Evolutionary conservation across 2,113 vertebrate species (phyloP).

Genomic region (Henicopernis longicauda): DNA sequence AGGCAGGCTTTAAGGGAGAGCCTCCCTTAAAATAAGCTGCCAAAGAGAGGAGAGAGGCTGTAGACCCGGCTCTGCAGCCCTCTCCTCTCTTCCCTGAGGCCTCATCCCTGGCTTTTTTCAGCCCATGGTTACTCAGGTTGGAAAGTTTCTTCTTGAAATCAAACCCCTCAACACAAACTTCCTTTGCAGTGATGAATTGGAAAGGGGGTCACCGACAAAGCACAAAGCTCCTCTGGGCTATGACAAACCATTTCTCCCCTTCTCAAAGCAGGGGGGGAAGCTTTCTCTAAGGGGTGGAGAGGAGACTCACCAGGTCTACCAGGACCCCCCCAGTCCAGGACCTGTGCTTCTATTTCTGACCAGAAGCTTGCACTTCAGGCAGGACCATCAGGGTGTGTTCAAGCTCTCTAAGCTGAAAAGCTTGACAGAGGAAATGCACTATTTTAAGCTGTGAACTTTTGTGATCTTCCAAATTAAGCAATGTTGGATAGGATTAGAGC

Average conservation of each 20-base stretch:
- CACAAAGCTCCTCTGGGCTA: background rate
- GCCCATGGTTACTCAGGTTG: background rate
- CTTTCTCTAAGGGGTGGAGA: background rate
- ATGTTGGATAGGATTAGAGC: background rate
- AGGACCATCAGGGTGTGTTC: background rate
- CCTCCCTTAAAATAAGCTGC: background rate
- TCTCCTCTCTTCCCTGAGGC: background rate
- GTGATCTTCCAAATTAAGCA: conserved; percentile 5
- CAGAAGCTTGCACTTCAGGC: background rate
- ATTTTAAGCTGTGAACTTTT: background rate
- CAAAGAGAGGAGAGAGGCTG: background rate
- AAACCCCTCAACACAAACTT: background rate
- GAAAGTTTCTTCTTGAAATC: background rate
- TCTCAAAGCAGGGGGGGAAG: background rate
- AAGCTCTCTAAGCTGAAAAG: background rate
- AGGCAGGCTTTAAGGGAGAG: background rate
- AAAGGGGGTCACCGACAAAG: background rate
- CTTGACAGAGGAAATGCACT: background rate
- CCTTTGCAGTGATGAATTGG: background rate
- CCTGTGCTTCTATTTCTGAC: background rate
- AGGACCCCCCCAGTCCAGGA: background rate
- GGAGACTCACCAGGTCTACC: background rate
- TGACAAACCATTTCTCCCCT: background rate
- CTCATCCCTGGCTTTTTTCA: background rate
- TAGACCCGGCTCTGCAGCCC: background rate